These are phyloP conservation scores for Zaprionus lachaisei DNA, from an alignment of 1,140 invertebrate species.

Conservation along the genomic window DNA sequence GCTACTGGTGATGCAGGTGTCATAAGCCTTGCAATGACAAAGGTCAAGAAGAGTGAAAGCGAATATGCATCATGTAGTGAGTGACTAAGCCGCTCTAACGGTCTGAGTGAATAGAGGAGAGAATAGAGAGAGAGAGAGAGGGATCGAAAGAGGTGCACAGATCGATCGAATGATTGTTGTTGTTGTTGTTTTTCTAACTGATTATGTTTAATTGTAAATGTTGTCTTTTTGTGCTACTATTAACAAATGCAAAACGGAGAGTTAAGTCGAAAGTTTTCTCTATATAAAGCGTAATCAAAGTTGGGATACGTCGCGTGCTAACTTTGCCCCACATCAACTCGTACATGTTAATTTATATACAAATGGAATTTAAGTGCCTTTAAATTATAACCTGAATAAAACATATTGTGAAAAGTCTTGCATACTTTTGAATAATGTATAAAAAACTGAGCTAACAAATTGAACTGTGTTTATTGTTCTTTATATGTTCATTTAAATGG, in stretches of 20 bases:
- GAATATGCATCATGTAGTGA: constrained; percentile 83
- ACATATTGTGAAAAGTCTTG: constrained; percentile 46
- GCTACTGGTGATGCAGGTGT: constrained; percentile 23
- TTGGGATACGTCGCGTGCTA: constrained; percentile 45
- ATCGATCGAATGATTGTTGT: constrained; percentile 52
- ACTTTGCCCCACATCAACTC: constrained; percentile 34
- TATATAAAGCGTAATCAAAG: constrained; percentile 12
- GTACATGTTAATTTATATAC: constrained; percentile 73
- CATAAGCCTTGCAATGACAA: constrained; percentile 46
- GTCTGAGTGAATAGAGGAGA: not conserved
- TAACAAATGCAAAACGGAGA: constrained; percentile 46
- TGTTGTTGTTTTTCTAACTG: constrained; percentile 34
- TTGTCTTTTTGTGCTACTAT: constrained; percentile 51
- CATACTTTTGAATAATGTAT: constrained; percentile 28
- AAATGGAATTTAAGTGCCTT: constrained; percentile 75
- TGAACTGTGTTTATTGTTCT: constrained; percentile 25
- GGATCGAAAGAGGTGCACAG: constrained; percentile 32
- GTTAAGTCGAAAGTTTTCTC: constrained; percentile 35
- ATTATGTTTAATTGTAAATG: constrained; percentile 66
- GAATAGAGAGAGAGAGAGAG: not conserved
- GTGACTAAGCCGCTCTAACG: constrained; percentile 46
- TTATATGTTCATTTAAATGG: not conserved
- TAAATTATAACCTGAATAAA: constrained; percentile 62
- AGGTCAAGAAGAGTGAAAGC: constrained; percentile 74
- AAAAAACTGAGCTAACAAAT: constrained; percentile 18